These are phyloP conservation scores for Muricea muricata DNA, from an alignment of 92 coral and sea anemone genomes.

Conservation along the genomic window DNA sequence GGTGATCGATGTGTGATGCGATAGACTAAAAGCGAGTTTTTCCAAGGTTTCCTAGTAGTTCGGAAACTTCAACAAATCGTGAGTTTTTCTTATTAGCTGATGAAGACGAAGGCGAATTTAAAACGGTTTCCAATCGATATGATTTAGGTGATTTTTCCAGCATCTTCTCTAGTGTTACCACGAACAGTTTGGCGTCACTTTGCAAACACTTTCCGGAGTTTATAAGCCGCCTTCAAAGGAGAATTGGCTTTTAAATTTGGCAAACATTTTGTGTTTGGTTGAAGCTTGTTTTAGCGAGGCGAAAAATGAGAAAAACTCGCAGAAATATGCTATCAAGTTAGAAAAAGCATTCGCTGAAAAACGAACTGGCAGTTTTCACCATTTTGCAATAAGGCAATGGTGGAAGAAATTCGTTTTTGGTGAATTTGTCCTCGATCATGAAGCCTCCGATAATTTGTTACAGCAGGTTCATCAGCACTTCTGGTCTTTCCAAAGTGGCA, in stretches of 20 bases:
- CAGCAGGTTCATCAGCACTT: slow-evolving; percentile 31
- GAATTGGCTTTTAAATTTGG: not conserved
- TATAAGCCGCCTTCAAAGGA: not conserved
- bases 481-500: not conserved
- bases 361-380: not conserved
- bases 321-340: not conserved
- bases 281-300: slow-evolving; percentile 3
- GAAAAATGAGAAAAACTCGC: not conserved
- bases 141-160: not conserved
- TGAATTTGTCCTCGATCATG: not conserved
- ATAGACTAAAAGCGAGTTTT: not conserved
- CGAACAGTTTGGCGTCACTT: not conserved
- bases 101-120: not conserved
- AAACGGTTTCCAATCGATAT: not conserved
- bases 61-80: not conserved
- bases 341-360: slow-evolving; percentile 20
- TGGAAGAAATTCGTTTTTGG: not conserved
- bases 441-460: slow-evolving; percentile 3
- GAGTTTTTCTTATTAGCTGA: not conserved
- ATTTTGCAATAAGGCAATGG: not conserved
- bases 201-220: not conserved
- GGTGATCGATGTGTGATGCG: not conserved
- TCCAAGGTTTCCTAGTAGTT: not conserved
- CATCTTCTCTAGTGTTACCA: not conserved
- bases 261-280: not conserved